phyloP scores from a whole-genome alignment of 2,113 vertebrate species.

The Poecilia latipinna region DNA sequence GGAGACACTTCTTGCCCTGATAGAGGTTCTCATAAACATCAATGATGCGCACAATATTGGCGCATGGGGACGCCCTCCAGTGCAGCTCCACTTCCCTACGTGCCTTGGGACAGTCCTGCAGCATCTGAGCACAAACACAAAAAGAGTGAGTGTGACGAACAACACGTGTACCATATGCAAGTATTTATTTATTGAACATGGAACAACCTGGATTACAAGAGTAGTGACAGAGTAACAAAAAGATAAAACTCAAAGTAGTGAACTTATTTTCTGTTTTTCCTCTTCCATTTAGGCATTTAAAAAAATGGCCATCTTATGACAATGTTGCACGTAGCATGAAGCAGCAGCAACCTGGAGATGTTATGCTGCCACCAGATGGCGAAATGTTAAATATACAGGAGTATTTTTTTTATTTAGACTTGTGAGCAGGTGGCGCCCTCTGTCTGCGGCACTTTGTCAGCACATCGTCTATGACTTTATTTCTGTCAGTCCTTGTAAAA shows the following conservation, averaged over 20 bases:
- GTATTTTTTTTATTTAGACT: background rate
- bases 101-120: slow-evolving; percentile 96
- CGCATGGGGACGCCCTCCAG: slow-evolving; percentile 93
- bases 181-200: background rate
- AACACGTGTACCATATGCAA: background rate
- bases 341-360: background rate
- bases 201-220: background rate
- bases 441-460: slow-evolving; percentile 2
- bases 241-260: background rate
- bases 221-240: background rate
- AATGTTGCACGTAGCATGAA: background rate
- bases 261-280: too few species aligned
- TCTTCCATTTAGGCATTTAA: background rate
- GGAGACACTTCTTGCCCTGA: slow-evolving; percentile 90
- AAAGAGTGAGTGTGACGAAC: background rate
- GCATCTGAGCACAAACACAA: slow-evolving; percentile 82
- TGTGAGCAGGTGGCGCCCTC: slow-evolving; percentile 44
- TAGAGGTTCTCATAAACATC: slow-evolving; percentile 98
- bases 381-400: background rate
- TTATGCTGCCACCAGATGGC: slow-evolving; percentile 61
- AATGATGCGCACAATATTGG: slow-evolving; percentile 93
- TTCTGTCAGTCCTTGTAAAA: background rate
- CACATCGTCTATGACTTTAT: slow-evolving; percentile 17
- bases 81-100: slow-evolving; percentile 96
- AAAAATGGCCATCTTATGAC: background rate